These are phyloP conservation scores for Myotis myotis DNA, from an alignment of 2,797 vertebrate genomes.

Conservation along the genomic window DNA sequence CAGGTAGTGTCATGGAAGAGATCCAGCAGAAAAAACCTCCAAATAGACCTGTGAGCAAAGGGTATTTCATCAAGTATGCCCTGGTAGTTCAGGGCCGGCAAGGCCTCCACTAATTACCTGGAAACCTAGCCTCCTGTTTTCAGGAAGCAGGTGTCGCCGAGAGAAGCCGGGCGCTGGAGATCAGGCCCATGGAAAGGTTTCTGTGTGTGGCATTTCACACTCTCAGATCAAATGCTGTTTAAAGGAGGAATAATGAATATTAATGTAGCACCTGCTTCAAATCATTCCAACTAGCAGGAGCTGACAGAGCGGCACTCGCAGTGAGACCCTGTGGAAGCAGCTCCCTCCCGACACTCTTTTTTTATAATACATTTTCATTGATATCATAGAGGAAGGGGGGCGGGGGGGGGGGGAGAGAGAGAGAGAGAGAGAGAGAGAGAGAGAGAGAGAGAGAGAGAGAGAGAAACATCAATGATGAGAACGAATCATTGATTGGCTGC, in stretches of 20 bases:
- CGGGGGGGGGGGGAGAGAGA: too few relatives aligned
- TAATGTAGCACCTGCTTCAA: constrained; percentile 57
- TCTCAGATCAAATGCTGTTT: constrained; percentile 31
- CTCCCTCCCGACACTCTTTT: neutral
- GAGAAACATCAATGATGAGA: too few relatives aligned
- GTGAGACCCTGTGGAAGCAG: neutral
- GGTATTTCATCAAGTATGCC: neutral
- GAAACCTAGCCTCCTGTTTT: neutral
- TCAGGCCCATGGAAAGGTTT: neutral
- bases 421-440: too few relatives aligned
- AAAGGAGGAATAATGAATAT: constrained; percentile 60
- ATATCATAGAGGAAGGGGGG: too few relatives aligned
- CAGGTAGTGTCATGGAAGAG: neutral
- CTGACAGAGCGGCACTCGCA: accelerated
- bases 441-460: too few relatives aligned
- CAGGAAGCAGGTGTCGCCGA: accelerated
- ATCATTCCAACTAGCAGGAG: neutral
- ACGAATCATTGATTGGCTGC: too few relatives aligned
- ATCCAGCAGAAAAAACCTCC: neutral
- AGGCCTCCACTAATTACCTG: constrained; percentile 7
- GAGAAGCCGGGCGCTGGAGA: neutral
- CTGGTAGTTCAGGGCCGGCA: neutral
- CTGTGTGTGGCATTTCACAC: neutral
- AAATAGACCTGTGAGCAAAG: neutral
- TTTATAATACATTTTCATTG: too few relatives aligned